These are phyloP conservation scores for Momotus momota DNA, from an alignment of 2,797 vertebrate species.

Conservation along the genomic window DNA sequence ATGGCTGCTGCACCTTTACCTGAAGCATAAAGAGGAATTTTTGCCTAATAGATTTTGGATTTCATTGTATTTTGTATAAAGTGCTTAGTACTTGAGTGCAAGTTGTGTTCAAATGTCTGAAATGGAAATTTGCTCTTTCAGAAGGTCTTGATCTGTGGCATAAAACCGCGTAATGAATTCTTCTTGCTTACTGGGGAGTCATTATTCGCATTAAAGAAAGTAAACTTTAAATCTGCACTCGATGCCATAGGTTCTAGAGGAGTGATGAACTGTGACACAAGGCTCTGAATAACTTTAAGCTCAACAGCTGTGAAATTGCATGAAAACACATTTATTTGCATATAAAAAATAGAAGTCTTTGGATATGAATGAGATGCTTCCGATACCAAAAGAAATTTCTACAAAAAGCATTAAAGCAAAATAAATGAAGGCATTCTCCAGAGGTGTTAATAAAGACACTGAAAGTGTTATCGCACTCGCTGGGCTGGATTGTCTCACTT, in stretches of 20 bases:
- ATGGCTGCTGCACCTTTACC: neutral
- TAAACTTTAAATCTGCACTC: neutral
- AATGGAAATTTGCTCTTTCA: neutral
- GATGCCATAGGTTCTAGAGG: neutral
- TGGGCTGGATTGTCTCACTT: neutral
- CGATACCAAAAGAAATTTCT: neutral
- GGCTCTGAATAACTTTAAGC: neutral
- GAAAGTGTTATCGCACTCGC: neutral
- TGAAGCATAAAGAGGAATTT: neutral
- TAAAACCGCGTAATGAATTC: neutral
- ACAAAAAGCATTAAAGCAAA: neutral
- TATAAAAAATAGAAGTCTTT: neutral
- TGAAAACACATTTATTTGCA: neutral
- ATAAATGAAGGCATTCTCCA: neutral
- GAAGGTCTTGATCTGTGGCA: neutral
- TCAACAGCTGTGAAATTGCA: conserved; percentile 29
- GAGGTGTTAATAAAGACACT: neutral
- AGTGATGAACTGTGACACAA: neutral
- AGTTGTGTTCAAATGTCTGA: neutral
- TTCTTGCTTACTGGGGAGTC: neutral
- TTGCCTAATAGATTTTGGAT: neutral
- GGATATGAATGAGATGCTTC: neutral
- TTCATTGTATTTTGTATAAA: neutral
- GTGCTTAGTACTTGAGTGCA: neutral
- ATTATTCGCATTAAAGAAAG: neutral